Percentiles rank a stretch among this genome's conserved stretches.
Evolutionary conservation across 2,113 vertebrate genomes (phyloP).

Genomic region (Xenopus borealis): DNA sequence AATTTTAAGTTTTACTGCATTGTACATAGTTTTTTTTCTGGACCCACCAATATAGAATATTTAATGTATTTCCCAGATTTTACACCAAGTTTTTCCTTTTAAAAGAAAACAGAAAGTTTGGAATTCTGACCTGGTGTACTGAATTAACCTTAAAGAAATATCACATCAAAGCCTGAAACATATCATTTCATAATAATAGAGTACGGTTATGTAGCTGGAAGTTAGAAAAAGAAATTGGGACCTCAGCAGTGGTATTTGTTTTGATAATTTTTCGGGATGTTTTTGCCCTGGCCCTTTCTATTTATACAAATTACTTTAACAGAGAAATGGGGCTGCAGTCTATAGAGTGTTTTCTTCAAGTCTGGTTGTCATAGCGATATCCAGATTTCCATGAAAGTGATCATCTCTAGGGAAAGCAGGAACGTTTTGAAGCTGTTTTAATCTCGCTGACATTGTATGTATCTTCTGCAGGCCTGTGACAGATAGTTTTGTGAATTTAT

Average conservation of each 20-base stretch:
- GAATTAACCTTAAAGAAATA: slow-evolving; percentile 51
- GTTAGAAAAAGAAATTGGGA: slow-evolving; percentile 60
- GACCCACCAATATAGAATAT: too few species aligned
- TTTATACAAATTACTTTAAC: slow-evolving; percentile 69
- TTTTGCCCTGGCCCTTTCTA: slow-evolving; percentile 64
- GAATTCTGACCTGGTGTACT: not conserved
- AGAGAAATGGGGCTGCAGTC: slow-evolving; percentile 60
- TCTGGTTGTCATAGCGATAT: slow-evolving; percentile 74
- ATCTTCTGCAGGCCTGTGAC: slow-evolving; percentile 49
- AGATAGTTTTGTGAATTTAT: too few species aligned
- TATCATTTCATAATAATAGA: slow-evolving; percentile 59
- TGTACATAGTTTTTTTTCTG: too few species aligned
- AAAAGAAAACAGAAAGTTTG: not conserved
- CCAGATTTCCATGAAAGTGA: slow-evolving; percentile 61
- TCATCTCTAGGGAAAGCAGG: slow-evolving; percentile 60
- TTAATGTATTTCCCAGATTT: too few species aligned
- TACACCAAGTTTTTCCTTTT: too few species aligned
- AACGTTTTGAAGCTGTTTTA: slow-evolving; percentile 58
- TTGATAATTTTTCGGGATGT: slow-evolving; percentile 71
- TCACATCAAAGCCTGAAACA: slow-evolving; percentile 46
- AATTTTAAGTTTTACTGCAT: too few species aligned
- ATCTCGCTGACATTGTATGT: slow-evolving; percentile 48
- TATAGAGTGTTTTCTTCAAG: slow-evolving; percentile 68
- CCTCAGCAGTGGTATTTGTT: slow-evolving; percentile 63
- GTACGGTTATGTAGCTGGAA: slow-evolving; percentile 58